phyloP scores from a whole-genome alignment of 2,113 vertebrate species.

The Carlito syrichta region DNA sequence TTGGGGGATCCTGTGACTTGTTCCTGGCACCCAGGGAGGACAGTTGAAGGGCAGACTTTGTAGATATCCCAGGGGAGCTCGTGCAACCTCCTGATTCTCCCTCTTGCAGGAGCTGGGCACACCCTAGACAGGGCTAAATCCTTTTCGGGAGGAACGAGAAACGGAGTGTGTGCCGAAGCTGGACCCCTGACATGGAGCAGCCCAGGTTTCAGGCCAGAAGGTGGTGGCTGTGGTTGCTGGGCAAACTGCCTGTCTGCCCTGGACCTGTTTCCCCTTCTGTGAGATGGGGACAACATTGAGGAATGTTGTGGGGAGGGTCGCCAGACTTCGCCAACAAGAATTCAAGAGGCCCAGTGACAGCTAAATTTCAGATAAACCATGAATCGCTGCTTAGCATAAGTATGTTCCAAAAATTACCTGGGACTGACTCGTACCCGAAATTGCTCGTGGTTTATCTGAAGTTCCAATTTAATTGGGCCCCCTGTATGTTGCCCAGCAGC shows the following conservation, averaged over 20 bases:
- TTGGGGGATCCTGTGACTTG: not conserved
- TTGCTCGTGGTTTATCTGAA: not conserved
- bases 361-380: not conserved
- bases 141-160: not conserved
- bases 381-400: not conserved
- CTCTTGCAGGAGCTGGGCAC: not conserved
- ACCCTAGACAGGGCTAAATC: not conserved
- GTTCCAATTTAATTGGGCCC: rapidly evolving
- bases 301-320: rapidly evolving
- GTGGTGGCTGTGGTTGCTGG: not conserved
- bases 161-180: rapidly evolving
- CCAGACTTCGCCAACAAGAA: not conserved
- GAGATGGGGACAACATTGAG: not conserved
- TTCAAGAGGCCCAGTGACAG: no score
- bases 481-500: not conserved
- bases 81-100: not conserved
- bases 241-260: not conserved
- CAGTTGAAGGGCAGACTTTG: rapidly evolving
- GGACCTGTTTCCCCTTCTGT: not conserved
- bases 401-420: rapidly evolving
- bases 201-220: not conserved
- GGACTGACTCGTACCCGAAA: rapidly evolving
- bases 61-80: not conserved
- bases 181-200: not conserved
- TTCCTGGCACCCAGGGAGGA: rapidly evolving